Percentiles rank a stretch among this genome's conserved stretches.
Evolutionary conservation across 2,888 invertebrate species (phyloP).

Genomic region (Reticulitermes lucifugus): DNA sequence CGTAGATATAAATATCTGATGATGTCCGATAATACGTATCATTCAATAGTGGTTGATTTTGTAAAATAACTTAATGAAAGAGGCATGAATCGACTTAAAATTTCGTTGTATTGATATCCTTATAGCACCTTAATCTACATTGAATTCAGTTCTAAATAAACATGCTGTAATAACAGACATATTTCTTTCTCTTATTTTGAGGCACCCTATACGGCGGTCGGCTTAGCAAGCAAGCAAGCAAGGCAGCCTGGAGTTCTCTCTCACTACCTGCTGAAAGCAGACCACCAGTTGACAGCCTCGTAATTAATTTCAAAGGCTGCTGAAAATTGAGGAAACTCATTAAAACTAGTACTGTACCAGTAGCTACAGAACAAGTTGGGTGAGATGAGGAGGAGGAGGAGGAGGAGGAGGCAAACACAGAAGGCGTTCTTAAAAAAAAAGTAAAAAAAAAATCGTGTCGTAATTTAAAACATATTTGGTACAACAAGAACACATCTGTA

Average conservation of each 20-base stretch:
- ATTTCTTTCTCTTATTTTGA: neutral
- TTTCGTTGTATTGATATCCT: too few relatives aligned
- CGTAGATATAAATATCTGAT: too few relatives aligned
- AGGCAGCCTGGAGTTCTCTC: neutral
- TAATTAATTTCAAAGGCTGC: conserved; percentile 51
- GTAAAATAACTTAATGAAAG: too few relatives aligned
- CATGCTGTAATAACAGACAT: neutral
- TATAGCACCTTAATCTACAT: too few relatives aligned
- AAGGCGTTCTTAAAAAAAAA: conserved; percentile 12
- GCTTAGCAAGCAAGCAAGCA: conserved; percentile 25
- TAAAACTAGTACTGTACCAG: conserved; percentile 46
- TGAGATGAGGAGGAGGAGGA: neutral
- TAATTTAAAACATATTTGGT: conserved; percentile 37
- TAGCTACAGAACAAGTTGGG: conserved; percentile 4
- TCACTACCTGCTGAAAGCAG: conserved; percentile 35
- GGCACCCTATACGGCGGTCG: conserved; percentile 25
- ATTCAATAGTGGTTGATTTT: too few relatives aligned
- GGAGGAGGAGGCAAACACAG: conserved; percentile 4
- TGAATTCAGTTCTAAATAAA: too few relatives aligned
- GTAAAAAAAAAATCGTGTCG: conserved; percentile 10
- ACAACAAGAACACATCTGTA: neutral
- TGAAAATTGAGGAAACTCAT: conserved; percentile 53
- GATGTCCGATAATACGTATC: too few relatives aligned
- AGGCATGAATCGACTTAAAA: too few relatives aligned
- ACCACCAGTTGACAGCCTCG: conserved; percentile 48